Percentiles rank a stretch among this genome's conserved stretches.
These are phyloP conservation scores for Paraplagusia blochii DNA, from an alignment of 2,113 vertebrate genomes.

Conservation along the genomic window DNA sequence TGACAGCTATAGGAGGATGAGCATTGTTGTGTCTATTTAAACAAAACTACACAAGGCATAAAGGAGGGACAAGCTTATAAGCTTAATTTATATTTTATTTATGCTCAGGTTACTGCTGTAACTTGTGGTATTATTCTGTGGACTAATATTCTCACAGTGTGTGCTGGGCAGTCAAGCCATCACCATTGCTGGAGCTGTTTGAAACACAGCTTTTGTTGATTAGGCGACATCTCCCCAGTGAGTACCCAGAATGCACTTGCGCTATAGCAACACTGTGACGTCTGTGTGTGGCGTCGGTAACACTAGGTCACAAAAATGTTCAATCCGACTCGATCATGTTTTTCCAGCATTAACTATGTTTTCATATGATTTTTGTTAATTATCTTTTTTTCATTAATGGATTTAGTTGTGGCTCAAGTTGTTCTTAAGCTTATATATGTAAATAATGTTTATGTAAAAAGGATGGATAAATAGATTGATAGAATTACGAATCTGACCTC, in stretches of 20 bases:
- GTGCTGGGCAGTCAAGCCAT: slow-evolving; percentile 12
- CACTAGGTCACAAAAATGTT: slow-evolving; percentile 40
- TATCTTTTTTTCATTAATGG: not conserved
- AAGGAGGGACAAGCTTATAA: slow-evolving; percentile 2
- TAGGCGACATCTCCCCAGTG: slow-evolving; percentile 63
- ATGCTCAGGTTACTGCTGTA: no score
- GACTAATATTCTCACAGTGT: not conserved
- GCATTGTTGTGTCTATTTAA: slow-evolving; percentile 19
- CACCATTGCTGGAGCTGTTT: slow-evolving; percentile 47
- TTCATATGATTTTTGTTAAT: not conserved
- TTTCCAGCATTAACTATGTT: slow-evolving; percentile 14
- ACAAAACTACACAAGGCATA: slow-evolving; percentile 1
- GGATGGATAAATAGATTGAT: not conserved
- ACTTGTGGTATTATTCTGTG: not conserved
- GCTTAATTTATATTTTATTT: not conserved
- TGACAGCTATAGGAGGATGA: slow-evolving; percentile 58
- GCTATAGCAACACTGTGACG: slow-evolving; percentile 49
- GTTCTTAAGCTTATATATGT: not conserved
- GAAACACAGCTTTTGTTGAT: slow-evolving; percentile 63
- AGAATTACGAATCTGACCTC: not conserved
- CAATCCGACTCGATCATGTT: slow-evolving; percentile 28
- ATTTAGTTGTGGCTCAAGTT: not conserved
- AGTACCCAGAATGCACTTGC: slow-evolving; percentile 62
- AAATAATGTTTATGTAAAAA: not conserved
- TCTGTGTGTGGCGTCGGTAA: slow-evolving; percentile 63